Percentiles rank a stretch among this genome's conserved stretches.
These are phyloP conservation scores for Allobates femoralis DNA, from an alignment of 2,797 vertebrate genomes.

Conservation along the genomic window DNA sequence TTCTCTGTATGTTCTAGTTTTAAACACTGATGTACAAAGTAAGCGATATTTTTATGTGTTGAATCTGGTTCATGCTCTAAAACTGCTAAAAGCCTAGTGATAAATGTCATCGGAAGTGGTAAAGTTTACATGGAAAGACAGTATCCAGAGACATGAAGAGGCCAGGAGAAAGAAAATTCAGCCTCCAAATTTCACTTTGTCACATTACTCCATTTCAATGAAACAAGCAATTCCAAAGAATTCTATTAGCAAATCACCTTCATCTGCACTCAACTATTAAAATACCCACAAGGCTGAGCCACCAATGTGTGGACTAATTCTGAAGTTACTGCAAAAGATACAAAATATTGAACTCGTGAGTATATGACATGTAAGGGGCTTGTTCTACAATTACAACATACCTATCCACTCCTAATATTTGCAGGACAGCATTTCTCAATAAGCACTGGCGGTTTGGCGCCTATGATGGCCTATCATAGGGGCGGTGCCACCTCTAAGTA, in stretches of 20 bases:
- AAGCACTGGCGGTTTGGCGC: too few relatives aligned
- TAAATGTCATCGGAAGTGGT: slow-evolving; percentile 33
- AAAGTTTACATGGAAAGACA: slow-evolving; percentile 37
- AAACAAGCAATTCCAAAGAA: background rate
- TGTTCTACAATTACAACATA: too few relatives aligned
- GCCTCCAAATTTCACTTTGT: background rate
- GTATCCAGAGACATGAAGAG: slow-evolving; percentile 19
- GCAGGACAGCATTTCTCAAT: too few relatives aligned
- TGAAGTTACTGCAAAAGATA: too few relatives aligned
- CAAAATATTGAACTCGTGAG: too few relatives aligned
- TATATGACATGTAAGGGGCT: too few relatives aligned
- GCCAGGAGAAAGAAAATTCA: slow-evolving; percentile 33
- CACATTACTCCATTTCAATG: background rate
- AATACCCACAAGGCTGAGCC: background rate
- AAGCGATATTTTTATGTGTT: slow-evolving; percentile 31
- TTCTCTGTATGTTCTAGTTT: slow-evolving; percentile 22
- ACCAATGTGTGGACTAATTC: too few relatives aligned
- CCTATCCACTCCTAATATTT: too few relatives aligned
- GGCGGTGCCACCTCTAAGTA: too few relatives aligned
- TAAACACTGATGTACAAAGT: slow-evolving; percentile 7
- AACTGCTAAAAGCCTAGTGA: slow-evolving; percentile 43
- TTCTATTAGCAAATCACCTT: background rate
- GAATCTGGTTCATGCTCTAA: slow-evolving; percentile 42
- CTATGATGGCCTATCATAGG: too few relatives aligned
- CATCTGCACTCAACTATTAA: background rate